These are phyloP conservation scores for Melipona bicolor DNA, from an alignment of 2,888 invertebrate species.

Conservation along the genomic window DNA sequence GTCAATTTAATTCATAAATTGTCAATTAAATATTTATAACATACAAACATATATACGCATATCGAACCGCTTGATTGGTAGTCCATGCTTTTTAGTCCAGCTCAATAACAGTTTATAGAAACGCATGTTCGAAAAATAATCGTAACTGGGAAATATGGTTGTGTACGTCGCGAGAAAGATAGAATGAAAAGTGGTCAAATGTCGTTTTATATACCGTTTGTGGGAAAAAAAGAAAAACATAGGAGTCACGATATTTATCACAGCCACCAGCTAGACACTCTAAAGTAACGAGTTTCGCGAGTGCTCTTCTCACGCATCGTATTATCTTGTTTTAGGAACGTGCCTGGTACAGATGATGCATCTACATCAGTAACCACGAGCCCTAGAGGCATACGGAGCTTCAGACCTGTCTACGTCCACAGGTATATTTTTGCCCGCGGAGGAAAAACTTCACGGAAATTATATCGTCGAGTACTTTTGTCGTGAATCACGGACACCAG, in stretches of 20 bases:
- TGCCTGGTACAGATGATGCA: slow-evolving; percentile 30
- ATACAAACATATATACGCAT: background rate
- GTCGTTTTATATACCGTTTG: slow-evolving; percentile 31
- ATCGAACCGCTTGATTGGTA: slow-evolving; percentile 43
- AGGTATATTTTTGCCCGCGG: slow-evolving; percentile 23
- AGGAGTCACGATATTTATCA: slow-evolving; percentile 24
- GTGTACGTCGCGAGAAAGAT: background rate
- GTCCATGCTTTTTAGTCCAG: slow-evolving; percentile 40
- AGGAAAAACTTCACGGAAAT: slow-evolving; percentile 37
- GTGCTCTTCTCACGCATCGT: slow-evolving; percentile 33
- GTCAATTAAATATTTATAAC: background rate
- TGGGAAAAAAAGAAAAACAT: slow-evolving; percentile 29
- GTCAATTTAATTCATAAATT: background rate
- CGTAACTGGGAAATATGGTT: background rate
- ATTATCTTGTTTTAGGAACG: slow-evolving; percentile 39
- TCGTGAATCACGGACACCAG: slow-evolving; percentile 10
- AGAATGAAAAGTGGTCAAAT: slow-evolving; percentile 28
- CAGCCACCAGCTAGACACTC: background rate
- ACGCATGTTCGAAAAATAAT: background rate
- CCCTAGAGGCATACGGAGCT: slow-evolving; percentile 38
- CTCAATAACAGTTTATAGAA: background rate
- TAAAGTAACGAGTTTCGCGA: slow-evolving; percentile 46
- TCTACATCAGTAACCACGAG: slow-evolving; percentile 42
- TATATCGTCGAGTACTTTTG: slow-evolving; percentile 27
- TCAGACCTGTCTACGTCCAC: slow-evolving; percentile 20